Conservation (phyloP, 1,140 invertebrate species). For the Coptotermes formosanus region DNA sequence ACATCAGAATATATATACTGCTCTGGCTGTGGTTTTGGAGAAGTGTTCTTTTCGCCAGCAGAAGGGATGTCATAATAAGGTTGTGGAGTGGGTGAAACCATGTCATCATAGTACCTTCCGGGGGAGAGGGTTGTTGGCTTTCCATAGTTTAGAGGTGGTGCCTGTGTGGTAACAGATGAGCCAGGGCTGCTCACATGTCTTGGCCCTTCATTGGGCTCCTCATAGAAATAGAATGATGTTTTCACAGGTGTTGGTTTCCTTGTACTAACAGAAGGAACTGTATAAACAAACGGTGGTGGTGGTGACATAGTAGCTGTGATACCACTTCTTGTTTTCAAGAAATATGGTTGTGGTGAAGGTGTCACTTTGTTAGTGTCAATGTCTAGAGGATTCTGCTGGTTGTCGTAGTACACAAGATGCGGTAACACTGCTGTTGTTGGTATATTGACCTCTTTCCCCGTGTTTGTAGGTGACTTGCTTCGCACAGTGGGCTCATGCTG, state of each 20-base stretch:
- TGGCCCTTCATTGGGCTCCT: constrained; percentile 40
- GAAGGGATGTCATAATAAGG: not conserved
- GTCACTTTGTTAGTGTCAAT: constrained; percentile 23
- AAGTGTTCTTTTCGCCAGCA: not conserved
- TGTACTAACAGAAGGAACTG: not conserved
- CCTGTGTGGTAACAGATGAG: not conserved
- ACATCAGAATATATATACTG: not conserved
- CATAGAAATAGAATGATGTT: constrained; percentile 42
- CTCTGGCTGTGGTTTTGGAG: not conserved
- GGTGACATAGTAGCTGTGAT: not conserved
- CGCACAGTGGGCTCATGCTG: not conserved
- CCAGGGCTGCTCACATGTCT: constrained; percentile 25
- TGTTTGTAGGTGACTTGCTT: not conserved
- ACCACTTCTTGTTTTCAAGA: not conserved
- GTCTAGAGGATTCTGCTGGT: not conserved
- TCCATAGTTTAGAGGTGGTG: not conserved
- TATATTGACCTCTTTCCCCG: not conserved
- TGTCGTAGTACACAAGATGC: constrained; percentile 13
- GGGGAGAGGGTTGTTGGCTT: not conserved
- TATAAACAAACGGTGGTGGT: not conserved
- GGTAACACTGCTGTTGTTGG: constrained; percentile 7
- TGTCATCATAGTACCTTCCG: not conserved
- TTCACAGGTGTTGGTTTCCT: constrained; percentile 26
- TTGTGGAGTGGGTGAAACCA: not conserved
- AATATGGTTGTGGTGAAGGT: constrained; percentile 1